Evolutionary conservation across 2,113 vertebrate genomes (phyloP).

Genomic region (Nothocercus julius): DNA sequence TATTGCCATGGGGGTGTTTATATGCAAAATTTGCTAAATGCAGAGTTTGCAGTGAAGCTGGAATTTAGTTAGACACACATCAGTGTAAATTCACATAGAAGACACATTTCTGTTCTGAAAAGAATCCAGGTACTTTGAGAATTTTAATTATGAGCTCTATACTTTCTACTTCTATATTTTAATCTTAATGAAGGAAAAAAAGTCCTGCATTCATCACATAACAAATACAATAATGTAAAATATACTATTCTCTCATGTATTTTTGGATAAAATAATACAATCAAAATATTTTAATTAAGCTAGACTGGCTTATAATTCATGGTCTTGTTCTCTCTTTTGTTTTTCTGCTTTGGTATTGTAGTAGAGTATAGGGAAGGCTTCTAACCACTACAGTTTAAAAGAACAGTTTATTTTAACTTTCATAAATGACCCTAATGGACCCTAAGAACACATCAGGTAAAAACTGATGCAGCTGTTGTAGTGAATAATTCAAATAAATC

Average conservation of each 20-base stretch:
- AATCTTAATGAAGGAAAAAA: neutral
- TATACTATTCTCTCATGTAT: neutral
- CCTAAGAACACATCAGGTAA: neutral
- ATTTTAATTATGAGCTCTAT: neutral
- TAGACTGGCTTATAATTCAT: neutral
- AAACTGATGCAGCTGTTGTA: neutral
- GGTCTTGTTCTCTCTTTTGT: neutral
- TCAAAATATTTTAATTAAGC: neutral
- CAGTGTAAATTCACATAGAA: neutral
- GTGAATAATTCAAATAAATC: slow-evolving; percentile 39
- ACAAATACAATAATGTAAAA: neutral
- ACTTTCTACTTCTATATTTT: neutral
- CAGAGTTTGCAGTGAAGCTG: neutral
- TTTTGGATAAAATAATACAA: neutral
- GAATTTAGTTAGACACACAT: neutral
- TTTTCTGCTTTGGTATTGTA: neutral
- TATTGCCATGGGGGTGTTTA: slow-evolving; percentile 18
- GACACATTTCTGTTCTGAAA: neutral
- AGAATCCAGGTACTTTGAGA: neutral
- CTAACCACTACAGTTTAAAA: neutral
- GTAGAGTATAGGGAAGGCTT: neutral
- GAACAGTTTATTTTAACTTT: neutral
- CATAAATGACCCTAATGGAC: neutral
- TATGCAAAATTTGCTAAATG: slow-evolving; percentile 16
- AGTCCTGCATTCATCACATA: neutral